These are phyloP conservation scores for Calycopis cecrops DNA, from an alignment of 1,140 invertebrate species.

Conservation along the genomic window DNA sequence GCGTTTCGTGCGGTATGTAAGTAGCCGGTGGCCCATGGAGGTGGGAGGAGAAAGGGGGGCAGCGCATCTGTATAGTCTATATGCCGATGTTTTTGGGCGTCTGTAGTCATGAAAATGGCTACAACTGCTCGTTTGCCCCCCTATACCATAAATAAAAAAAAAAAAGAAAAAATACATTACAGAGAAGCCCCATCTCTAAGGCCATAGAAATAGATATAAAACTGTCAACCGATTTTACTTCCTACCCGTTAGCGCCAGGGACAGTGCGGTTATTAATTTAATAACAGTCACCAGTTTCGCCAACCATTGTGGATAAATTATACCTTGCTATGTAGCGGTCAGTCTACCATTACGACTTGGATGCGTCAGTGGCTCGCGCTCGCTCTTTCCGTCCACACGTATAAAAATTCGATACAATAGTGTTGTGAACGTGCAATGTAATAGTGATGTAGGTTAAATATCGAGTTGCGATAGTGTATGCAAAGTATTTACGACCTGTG, in stretches of 20 bases:
- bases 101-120: too few species aligned
- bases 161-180: too few species aligned
- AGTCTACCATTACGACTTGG: conserved; percentile 39
- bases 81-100: too few species aligned
- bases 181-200: too few species aligned
- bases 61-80: too few species aligned
- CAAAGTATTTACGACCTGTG: conserved; percentile 15
- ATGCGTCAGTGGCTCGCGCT: conserved; percentile 56
- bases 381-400: conserved; percentile 34
- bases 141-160: too few species aligned
- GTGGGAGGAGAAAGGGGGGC: too few species aligned
- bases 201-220: background rate
- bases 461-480: conserved; percentile 29
- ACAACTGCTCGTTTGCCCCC: too few species aligned
- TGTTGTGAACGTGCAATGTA: conserved; percentile 23
- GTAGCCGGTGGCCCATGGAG: too few species aligned
- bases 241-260: background rate
- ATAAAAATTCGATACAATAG: conserved; percentile 16
- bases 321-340: conserved; percentile 30
- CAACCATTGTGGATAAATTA: conserved; percentile 56
- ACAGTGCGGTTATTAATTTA: conserved; percentile 51
- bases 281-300: conserved; percentile 45
- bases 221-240: conserved; percentile 1
- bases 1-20: too few species aligned
- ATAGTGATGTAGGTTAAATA: conserved; percentile 41